Base-by-base conservation (phyloP, 2,113 vertebrate species). In the Sebastes fasciatus region DNA sequence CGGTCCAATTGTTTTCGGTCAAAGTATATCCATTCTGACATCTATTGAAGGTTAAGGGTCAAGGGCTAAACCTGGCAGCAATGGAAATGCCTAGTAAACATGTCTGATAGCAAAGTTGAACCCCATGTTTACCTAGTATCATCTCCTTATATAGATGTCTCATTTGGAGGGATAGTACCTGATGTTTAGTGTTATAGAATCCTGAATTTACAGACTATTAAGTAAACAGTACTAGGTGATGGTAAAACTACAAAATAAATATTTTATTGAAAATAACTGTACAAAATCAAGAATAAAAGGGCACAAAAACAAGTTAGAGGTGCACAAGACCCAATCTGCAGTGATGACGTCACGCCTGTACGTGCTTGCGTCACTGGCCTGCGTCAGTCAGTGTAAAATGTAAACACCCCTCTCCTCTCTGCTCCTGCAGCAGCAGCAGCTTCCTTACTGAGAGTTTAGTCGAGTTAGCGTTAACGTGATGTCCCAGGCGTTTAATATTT, bases 321-420 rank as follows among this genome's bases (percentile, higher is more conserved):
- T 4, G 40, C 48, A 40, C 9, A 26, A 46, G 1, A 11, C 3
- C 16, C 6, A 17, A 26, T 5, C 16, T 48, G 61, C 13, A 6
- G 34, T 13, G 14, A 0, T 64, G 61, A 86, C 88, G 84, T 88
- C 0, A 2, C 2, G 0, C 7, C 10, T 19, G 6, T 87, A 8
- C 61, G 82, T 86, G 3, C 34, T 2, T 23, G 19, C 93, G 91
- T 94, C 94, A 95, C 63, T 14, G 19, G 1, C 8, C 1, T 67
- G 81, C 91, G 91, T 78, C 93, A 2, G 55, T 34, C 34, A 34
- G 34, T 34, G 0, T 34, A 65, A 19, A 65, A 14, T 66, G 88
- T 90, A 85, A 90, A 94, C 84, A 90, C 34, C 52, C 34, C 61
- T 13, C 8, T 6, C 8, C 34, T 34, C 34, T 34, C 34, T 34